phyloP scores from a whole-genome alignment of 2,113 vertebrate species.

The Cardinalis cardinalis region DNA sequence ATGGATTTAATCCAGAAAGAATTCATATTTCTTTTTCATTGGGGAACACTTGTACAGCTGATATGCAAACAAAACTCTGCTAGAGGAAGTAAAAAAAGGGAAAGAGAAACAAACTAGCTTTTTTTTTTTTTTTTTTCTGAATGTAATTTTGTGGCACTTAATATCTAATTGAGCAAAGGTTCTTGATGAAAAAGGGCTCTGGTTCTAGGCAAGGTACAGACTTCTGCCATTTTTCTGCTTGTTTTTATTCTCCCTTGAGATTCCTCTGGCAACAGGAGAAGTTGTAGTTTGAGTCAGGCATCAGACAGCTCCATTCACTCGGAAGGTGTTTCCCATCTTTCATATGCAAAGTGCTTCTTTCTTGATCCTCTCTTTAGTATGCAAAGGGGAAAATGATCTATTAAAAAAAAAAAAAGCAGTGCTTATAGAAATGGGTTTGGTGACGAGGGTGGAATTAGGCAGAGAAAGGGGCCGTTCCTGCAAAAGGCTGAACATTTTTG shows the following conservation, averaged over 20 bases:
- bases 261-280: neutral
- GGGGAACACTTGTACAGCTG: neutral
- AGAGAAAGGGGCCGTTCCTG: neutral
- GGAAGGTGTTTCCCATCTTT: conserved; percentile 4
- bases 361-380: neutral
- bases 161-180: neutral
- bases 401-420: neutral
- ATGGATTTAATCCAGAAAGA: neutral
- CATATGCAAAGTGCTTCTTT: conserved; percentile 25
- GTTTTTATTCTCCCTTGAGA: neutral
- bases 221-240: neutral
- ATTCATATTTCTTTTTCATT: neutral
- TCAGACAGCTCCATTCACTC: neutral
- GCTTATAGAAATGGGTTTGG: neutral
- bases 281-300: neutral
- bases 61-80: neutral
- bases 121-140: neutral
- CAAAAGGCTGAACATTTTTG: neutral
- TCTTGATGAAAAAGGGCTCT: neutral
- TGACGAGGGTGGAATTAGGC: neutral
- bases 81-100: neutral
- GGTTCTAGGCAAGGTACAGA: neutral
- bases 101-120: neutral
- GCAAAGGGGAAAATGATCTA: neutral
- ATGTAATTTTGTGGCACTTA: neutral